These are phyloP conservation scores for Typhlichthys subterraneus DNA, from an alignment of 2,797 vertebrate species.

Conservation along the genomic window DNA sequence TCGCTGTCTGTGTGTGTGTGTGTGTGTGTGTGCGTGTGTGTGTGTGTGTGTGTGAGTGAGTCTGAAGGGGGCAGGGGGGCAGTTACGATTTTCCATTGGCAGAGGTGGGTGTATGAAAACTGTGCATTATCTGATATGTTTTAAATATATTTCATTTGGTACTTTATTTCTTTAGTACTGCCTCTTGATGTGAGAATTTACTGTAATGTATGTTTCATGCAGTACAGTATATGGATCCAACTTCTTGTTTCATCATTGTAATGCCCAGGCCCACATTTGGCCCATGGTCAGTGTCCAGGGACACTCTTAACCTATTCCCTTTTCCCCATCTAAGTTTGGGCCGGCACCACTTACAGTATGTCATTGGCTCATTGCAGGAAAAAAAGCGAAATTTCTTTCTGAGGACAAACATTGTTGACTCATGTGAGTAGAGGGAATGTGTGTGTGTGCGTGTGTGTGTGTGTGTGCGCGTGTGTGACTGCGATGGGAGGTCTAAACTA, in stretches of 20 bases:
- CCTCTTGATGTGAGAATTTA: not conserved
- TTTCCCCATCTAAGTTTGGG: conserved; percentile 55
- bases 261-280: conserved; percentile 39
- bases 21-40: conserved; percentile 7
- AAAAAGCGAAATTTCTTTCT: conserved; percentile 26
- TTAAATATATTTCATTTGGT: too few species aligned
- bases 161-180: too few species aligned
- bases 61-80: not conserved
- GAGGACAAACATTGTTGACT: conserved; percentile 56
- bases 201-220: not conserved
- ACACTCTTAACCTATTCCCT: conserved; percentile 50
- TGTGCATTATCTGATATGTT: too few species aligned
- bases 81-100: too few species aligned
- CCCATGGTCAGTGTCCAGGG: conserved; percentile 48
- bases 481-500: conserved; percentile 56
- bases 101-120: not conserved
- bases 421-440: conserved; percentile 40
- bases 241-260: conserved; percentile 13
- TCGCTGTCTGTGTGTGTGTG: conserved; percentile 13
- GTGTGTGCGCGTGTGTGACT: conserved; percentile 32
- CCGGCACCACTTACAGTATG: conserved; percentile 31
- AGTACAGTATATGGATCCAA: not conserved
- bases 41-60: conserved; percentile 3
- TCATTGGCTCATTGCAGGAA: too few species aligned
- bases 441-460: conserved; percentile 6